Evolutionary conservation across 1,140 invertebrate genomes (phyloP), one percentile per base, ranked within the genome.

Genomic region (Cydia amplana): DNA sequence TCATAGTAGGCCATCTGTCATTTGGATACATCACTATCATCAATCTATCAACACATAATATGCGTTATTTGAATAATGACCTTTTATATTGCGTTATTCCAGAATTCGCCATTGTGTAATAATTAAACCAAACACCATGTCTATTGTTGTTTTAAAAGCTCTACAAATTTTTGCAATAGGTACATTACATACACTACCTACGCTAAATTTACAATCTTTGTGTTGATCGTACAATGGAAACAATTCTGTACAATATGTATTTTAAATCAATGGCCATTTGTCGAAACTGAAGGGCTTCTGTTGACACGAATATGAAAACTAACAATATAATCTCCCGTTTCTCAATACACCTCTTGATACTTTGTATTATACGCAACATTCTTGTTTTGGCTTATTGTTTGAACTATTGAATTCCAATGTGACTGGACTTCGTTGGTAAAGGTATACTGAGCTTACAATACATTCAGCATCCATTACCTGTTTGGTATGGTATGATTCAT

Each of bases 351-450:
- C 76, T 79, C 77, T 75, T 75, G 36, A 43, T 74, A 74, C 80
- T 81, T 77, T 80, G 70, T 78, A 80, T 77, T 80, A 65, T 78
- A 80, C 79, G 80, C 78, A 79, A 55, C 51, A 20, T 77, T 81
- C 73, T 36, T 76, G 76, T 85, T 82, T 79, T 75, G 78, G 73
- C 51, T 76, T 83, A 85, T 84, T 90, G 86, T 91, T 90, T 87
- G 77, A 81, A 79, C 78, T 79, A 83, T n/a, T 77, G 79, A 83
- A 89, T 89, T 84, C 85, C 82, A 75, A 74, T 83, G 79, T 81
- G 83, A 76, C 80, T 82, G 77, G 82, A 75, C 82, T 83, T 70
- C 18, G 18, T 70, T 82, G 75, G 80, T 77, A 77, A 78, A 85
- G 63, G 74, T 74, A 78, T 67, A 18, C 12, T 51, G n/a, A 51